Evolutionary conservation across 2,113 vertebrate species (phyloP).

Genomic region (Hyla sarda): DNA sequence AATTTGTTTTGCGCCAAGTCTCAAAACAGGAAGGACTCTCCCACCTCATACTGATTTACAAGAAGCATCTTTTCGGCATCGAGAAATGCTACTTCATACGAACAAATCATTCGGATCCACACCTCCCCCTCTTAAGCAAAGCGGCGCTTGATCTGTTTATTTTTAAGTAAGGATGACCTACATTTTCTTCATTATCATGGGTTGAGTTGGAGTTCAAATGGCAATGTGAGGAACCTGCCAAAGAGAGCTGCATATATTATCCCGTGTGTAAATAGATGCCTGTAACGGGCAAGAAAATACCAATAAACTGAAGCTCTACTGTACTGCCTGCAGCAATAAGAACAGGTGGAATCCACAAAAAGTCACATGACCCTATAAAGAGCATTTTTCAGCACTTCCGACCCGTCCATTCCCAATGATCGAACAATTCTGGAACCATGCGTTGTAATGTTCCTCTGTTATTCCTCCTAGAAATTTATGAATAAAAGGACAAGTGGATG

Average conservation of each 20-base stretch:
- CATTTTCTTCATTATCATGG: conserved; percentile 16
- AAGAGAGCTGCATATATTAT: not conserved
- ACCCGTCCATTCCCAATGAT: not conserved
- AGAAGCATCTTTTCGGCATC: conserved; percentile 39
- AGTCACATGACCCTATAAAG: not conserved
- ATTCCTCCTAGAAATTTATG: not conserved
- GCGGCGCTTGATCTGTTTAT: not conserved
- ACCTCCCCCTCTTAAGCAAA: not conserved
- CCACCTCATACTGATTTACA: conserved; percentile 34
- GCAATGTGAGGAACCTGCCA: not conserved
- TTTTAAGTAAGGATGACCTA: not conserved
- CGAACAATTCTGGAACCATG: not conserved
- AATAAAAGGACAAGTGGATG: not conserved
- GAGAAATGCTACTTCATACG: not conserved
- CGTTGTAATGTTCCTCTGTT: not conserved
- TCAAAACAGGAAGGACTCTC: conserved; percentile 56
- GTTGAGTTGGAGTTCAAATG: conserved; percentile 5
- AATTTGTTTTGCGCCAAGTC: conserved; percentile 30
- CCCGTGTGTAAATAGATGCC: not conserved
- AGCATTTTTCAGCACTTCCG: not conserved
- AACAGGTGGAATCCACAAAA: not conserved
- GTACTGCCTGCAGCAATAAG: not conserved
- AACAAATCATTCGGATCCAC: conserved; percentile 6
- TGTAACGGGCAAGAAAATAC: conserved; percentile 1
- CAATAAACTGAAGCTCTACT: too few species aligned